Evolutionary conservation across 2,797 vertebrate species (phyloP).

Genomic region (Aeoliscus strigatus): DNA sequence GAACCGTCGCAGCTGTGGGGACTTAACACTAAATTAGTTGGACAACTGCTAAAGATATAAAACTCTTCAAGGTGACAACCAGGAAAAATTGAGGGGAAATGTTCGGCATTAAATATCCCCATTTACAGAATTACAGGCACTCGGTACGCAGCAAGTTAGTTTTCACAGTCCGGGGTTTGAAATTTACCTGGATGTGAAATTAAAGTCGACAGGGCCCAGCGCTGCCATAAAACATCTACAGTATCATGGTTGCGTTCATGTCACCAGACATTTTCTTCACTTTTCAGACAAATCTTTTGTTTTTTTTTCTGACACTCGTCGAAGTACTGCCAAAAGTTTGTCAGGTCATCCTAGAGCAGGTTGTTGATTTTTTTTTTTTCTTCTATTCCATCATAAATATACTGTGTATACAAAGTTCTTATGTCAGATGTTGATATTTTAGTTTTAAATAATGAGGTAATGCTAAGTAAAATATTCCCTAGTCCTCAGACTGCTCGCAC

Average conservation of each 20-base stretch:
- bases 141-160: constrained; percentile 1
- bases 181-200: constrained; percentile 37
- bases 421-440: too few relatives aligned
- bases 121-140: constrained; percentile 35
- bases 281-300: constrained; percentile 7
- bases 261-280: constrained; percentile 32
- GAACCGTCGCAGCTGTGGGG: constrained; percentile 30
- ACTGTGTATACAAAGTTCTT: too few relatives aligned
- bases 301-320: constrained; percentile 11
- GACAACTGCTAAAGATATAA: constrained; percentile 18
- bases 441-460: too few relatives aligned
- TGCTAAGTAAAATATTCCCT: too few relatives aligned
- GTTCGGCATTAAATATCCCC: constrained; percentile 10
- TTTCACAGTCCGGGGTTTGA: constrained; percentile 17
- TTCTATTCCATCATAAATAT: too few relatives aligned
- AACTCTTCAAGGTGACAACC: constrained; percentile 35
- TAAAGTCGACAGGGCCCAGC: constrained; percentile 28
- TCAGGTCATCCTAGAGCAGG: not conserved
- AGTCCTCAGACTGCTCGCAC: too few relatives aligned
- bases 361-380: not conserved
- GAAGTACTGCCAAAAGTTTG: constrained; percentile 13
- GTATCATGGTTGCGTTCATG: constrained; percentile 25
- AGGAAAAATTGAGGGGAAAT: constrained; percentile 23
- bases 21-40: constrained; percentile 21
- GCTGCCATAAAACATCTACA: constrained; percentile 33